Evolutionary conservation across 2,888 invertebrate species (phyloP), one percentile per base, ranked within the genome.

Genomic region (Ochlodes sylvanus): DNA sequence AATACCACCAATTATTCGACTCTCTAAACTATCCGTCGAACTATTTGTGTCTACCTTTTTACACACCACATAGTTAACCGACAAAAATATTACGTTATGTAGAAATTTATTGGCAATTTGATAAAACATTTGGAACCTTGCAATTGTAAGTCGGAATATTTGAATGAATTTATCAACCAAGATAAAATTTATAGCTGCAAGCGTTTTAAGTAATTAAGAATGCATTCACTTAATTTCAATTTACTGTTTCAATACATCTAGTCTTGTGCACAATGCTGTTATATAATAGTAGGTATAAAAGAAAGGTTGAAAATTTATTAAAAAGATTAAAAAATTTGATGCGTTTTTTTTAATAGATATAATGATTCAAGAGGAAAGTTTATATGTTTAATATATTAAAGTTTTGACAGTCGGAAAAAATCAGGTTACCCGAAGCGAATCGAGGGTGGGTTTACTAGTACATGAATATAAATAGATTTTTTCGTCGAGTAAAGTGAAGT

Each of bases 1-100:
- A 2, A 50, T 54, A 0, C 90, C 90, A 1, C 86, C 86, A 2
- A 90, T 78, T n/a, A 90, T 82, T 66, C 81, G 87, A 65, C 69
- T 58, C 34, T 72, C 73, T 7, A 75, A 44, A 38, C 56, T 63
- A 41, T 62, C 21, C 38, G 57, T 62, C 21, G 60, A 58, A 7
- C 17, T 60, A 64, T 57, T 54, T 7, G 15, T 27, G 15, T n/a
- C n/a, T n/a, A 3, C 9, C 14, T 58, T 68, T 69, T 60, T 64
- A 63, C 66, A 42, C 14, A 27, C 57, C 50, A 62, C 42, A 65
- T 34, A 50, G 52, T 63, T 64, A 47, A 63, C 68, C 63, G 60
- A 69, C 65, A 12, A 69, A 32, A 32, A 42, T 50, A 54, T 27
- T 56, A 57, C 10, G 32, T 44, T 44, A 52, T 41, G 15, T 41